Percentiles rank a stretch among this genome's conserved stretches.
Conservation (phyloP, 2,797 vertebrate genomes). For the Pogoniulus pusillus region DNA sequence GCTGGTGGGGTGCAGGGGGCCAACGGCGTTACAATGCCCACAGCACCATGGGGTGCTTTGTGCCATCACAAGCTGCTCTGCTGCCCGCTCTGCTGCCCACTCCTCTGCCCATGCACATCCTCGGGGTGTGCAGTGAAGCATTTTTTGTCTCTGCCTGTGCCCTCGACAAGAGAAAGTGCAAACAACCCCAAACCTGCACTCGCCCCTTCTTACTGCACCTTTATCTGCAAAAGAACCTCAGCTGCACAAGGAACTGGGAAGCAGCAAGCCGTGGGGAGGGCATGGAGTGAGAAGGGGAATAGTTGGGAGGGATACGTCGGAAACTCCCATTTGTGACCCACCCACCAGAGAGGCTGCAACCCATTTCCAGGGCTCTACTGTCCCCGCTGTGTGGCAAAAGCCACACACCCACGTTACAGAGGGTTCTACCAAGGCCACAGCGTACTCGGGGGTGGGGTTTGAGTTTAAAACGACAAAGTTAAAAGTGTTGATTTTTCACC, state of each 20-base stretch:
- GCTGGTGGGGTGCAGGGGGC: too few species aligned
- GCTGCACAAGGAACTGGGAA: neutral
- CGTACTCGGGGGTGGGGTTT: accelerated
- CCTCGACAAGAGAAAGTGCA: neutral
- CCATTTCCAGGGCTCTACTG: accelerated
- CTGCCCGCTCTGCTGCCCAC: too few species aligned
- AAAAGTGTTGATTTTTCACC: accelerated
- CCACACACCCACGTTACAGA: too few species aligned
- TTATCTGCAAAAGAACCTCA: neutral
- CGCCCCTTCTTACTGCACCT: neutral
- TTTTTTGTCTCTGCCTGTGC: neutral
- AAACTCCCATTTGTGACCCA: neutral
- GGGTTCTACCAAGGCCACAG: accelerated
- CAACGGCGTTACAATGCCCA: too few species aligned
- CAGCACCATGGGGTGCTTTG: neutral
- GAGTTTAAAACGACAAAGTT: neutral
- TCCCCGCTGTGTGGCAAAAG: neutral
- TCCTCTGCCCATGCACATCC: neutral
- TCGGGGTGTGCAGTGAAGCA: accelerated
- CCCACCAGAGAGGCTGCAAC: neutral
- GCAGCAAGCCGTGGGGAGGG: neutral
- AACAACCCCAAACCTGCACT: too few species aligned
- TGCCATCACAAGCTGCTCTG: neutral
- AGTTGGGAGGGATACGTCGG: neutral
- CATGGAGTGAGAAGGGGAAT: accelerated